Percentiles rank a stretch among this genome's conserved stretches.
phyloP scores from a whole-genome alignment of 2,888 invertebrate genomes.

The Patella ulyssiponensis region DNA sequence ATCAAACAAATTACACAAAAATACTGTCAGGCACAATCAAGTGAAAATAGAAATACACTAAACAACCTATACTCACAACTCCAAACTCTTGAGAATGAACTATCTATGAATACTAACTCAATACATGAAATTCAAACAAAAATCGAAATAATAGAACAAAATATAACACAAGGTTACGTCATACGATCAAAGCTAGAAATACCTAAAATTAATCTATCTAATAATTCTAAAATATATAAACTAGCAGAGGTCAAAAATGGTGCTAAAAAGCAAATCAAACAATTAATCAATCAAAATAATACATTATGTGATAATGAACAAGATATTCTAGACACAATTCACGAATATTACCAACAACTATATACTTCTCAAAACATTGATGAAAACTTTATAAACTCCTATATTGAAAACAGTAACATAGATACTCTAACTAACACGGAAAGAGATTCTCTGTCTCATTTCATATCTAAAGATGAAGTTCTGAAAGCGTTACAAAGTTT shows the following conservation, averaged over 20 bases:
- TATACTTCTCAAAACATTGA: background rate
- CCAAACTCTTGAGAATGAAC: background rate
- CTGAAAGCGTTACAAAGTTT: background rate
- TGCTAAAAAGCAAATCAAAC: background rate
- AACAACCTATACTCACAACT: background rate
- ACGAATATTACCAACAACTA: background rate
- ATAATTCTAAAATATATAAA: background rate
- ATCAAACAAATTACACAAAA: background rate
- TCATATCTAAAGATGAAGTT: background rate
- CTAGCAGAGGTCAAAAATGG: background rate
- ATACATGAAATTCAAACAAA: background rate
- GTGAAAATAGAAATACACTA: background rate
- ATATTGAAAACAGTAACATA: background rate
- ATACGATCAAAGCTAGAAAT: background rate
- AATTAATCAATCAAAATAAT: background rate
- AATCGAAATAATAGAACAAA: background rate
- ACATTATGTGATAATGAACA: background rate
- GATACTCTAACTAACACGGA: background rate
- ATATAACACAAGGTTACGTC: background rate
- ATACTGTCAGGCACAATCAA: background rate
- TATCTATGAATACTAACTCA: too few relatives aligned
- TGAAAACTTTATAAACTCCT: background rate
- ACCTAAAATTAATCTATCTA: background rate
- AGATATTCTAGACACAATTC: background rate
- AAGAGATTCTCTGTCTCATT: background rate